Conservation (phyloP, 2,888 invertebrate species). For the Matsumyia berberina region DNA sequence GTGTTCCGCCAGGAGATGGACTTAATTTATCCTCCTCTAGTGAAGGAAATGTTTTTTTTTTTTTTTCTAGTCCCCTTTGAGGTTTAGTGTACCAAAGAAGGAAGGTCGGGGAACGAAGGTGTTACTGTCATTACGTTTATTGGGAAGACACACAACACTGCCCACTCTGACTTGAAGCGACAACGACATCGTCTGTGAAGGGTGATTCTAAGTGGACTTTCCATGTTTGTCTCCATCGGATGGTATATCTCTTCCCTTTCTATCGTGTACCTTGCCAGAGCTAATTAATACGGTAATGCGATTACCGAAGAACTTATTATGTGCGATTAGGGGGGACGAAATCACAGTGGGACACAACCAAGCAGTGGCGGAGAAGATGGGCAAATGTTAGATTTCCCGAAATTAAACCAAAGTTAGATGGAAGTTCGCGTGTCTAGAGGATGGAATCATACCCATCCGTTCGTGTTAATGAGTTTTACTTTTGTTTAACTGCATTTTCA, state of each 20-base stretch:
- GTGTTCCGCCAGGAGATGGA: slow-evolving; percentile 26
- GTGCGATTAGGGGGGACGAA: slow-evolving; percentile 66
- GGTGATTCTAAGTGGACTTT: slow-evolving; percentile 51
- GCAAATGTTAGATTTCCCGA: slow-evolving; percentile 56
- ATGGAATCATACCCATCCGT: slow-evolving; percentile 23
- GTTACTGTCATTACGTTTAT: slow-evolving; percentile 66
- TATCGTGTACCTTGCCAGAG: slow-evolving; percentile 39
- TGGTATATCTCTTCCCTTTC: background rate
- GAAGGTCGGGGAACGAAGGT: slow-evolving; percentile 43
- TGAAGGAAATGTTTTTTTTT: slow-evolving; percentile 1
- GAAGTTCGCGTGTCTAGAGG: slow-evolving; percentile 61
- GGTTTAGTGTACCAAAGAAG: slow-evolving; percentile 13
- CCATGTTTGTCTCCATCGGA: slow-evolving; percentile 12
- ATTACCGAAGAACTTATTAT: slow-evolving; percentile 73
- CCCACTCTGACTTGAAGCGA: slow-evolving; percentile 41
- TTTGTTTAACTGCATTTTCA: slow-evolving; percentile 63
- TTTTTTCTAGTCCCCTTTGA: background rate
- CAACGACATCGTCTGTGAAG: slow-evolving; percentile 31
- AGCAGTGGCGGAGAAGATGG: background rate
- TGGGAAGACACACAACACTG: slow-evolving; percentile 53
- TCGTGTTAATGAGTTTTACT: slow-evolving; percentile 65
- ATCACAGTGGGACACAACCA: slow-evolving; percentile 48
- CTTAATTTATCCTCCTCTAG: slow-evolving; percentile 26
- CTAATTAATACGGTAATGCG: slow-evolving; percentile 75
- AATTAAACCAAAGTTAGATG: slow-evolving; percentile 47